These are phyloP conservation scores for Smithornis capensis DNA, from an alignment of 2,113 vertebrate genomes.

Conservation along the genomic window DNA sequence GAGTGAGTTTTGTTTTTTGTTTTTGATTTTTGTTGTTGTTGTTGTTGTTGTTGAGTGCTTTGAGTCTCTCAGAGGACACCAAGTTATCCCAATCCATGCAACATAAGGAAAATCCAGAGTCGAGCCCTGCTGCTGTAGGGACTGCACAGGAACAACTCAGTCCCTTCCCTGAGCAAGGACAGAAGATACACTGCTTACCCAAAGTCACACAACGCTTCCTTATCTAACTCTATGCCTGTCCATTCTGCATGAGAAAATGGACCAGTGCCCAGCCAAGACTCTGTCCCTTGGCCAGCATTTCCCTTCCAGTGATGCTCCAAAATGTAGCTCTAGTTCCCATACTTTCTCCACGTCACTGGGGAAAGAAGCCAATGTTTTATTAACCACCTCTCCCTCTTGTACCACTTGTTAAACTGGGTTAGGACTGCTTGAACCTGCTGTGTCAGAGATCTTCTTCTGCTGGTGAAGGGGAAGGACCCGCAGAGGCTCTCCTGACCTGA, in stretches of 20 bases:
- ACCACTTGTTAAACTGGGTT: slow-evolving; percentile 42
- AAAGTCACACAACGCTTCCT: not conserved
- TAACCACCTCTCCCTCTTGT: slow-evolving; percentile 3
- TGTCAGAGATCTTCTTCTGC: not conserved
- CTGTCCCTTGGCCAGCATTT: not conserved
- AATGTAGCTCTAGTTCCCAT: not conserved
- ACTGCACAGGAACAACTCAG: not conserved
- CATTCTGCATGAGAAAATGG: not conserved
- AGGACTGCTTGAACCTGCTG: slow-evolving; percentile 39
- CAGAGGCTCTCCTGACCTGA: slow-evolving; percentile 18
- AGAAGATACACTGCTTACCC: rapidly evolving
- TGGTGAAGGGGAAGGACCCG: not conserved
- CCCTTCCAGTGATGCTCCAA: slow-evolving; percentile 9
- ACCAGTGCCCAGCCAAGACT: not conserved
- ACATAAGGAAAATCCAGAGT: not conserved
- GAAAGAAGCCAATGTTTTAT: slow-evolving; percentile 43
- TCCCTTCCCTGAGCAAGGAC: not conserved
- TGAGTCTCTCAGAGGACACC: not conserved
- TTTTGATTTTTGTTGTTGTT: no score
- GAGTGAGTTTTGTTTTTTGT: no score
- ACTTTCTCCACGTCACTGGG: not conserved
- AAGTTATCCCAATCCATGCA: not conserved
- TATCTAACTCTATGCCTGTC: not conserved
- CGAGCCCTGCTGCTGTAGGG: not conserved
- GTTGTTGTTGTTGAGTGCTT: rapidly evolving